Evolutionary conservation across 2,113 vertebrate species (phyloP).

Genomic region (Panthera leo): DNA sequence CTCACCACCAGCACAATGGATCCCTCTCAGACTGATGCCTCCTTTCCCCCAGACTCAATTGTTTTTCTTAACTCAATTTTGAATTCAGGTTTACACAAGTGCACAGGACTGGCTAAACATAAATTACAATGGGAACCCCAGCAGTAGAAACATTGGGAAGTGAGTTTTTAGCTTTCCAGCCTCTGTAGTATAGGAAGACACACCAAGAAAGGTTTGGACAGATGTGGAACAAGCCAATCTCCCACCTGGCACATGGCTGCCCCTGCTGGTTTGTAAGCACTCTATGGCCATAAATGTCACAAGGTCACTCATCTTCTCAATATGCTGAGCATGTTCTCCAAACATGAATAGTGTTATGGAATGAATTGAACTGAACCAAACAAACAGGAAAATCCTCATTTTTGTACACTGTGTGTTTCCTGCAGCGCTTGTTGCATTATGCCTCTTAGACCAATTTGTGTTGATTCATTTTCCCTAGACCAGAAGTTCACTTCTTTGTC

Average conservation of each 20-base stretch:
- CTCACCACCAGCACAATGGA: neutral
- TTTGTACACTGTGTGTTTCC: neutral
- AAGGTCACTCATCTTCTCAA: neutral
- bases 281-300: neutral
- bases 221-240: neutral
- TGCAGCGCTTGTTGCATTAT: neutral
- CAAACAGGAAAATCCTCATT: neutral
- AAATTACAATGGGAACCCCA: neutral
- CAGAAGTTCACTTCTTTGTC: neutral
- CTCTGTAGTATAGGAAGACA: neutral
- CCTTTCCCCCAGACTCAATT: neutral
- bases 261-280: neutral
- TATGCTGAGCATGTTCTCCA: neutral
- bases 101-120: neutral
- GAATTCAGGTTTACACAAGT: neutral
- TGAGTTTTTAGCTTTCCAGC: neutral
- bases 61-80: neutral
- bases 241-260: neutral
- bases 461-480: neutral
- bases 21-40: neutral
- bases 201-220: neutral
- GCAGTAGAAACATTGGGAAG: neutral
- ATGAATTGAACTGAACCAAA: neutral
- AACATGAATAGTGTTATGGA: neutral
- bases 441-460: neutral